A percentile compares a stretch with the other conserved stretches of the same genome.
These are phyloP conservation scores for Orthosia gracilis DNA, from an alignment of 2,888 invertebrate genomes.

Conservation along the genomic window DNA sequence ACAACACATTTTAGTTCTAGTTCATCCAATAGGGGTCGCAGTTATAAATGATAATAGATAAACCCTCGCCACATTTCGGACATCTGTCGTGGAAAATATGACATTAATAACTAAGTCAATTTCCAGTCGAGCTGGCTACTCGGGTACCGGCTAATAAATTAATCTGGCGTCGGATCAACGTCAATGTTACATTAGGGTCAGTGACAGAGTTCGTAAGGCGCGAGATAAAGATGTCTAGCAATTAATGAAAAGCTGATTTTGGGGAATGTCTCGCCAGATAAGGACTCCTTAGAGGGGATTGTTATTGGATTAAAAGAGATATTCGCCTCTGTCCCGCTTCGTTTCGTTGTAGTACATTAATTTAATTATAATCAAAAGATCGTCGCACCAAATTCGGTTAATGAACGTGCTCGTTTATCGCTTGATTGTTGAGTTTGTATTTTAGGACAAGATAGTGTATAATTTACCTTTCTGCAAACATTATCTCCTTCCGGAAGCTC, in stretches of 20 bases:
- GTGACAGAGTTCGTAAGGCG: conserved; percentile 75
- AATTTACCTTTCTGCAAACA: conserved; percentile 33
- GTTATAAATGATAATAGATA: conserved; percentile 70
- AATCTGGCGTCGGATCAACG: conserved; percentile 86
- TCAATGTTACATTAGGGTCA: conserved; percentile 82
- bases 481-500: conserved; percentile 39
- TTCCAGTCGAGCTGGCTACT: conserved; percentile 76
- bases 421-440: conserved; percentile 33
- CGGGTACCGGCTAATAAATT: conserved; percentile 83
- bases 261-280: conserved; percentile 81
- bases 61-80: conserved; percentile 72
- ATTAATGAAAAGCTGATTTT: conserved; percentile 88
- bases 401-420: conserved; percentile 29
- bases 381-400: conserved; percentile 32
- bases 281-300: conserved; percentile 71
- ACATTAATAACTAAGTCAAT: conserved; percentile 84
- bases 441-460: conserved; percentile 41
- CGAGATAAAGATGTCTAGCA: conserved; percentile 82
- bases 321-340: conserved; percentile 70
- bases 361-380: conserved; percentile 74
- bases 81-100: conserved; percentile 81
- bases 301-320: conserved; percentile 81
- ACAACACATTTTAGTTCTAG: conserved; percentile 33
- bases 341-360: conserved; percentile 76
- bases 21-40: conserved; percentile 66